A percentile compares a stretch with the other conserved stretches of the same genome.
Evolutionary conservation across 2,113 vertebrate genomes (phyloP).

Genomic region (Nibea albiflora): DNA sequence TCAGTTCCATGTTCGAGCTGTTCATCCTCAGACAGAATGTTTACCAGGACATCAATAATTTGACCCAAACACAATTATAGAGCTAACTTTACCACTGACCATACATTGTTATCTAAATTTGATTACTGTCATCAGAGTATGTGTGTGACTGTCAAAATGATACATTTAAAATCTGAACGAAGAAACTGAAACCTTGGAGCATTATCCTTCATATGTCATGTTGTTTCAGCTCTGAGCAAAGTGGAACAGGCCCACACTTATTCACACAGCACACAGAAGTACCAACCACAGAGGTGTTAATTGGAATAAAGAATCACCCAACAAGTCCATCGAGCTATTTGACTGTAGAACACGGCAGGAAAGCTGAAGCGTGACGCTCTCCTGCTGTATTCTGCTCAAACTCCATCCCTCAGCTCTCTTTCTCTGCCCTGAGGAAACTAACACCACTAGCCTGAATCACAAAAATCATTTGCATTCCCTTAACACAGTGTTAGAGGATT

Average conservation of each 20-base stretch:
- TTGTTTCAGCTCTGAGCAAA: background rate
- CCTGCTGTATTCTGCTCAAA: slow-evolving; percentile 9
- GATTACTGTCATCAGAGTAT: background rate
- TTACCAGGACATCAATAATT: background rate
- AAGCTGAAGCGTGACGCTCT: slow-evolving; percentile 20
- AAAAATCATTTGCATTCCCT: background rate
- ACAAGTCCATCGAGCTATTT: background rate
- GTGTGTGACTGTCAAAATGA: no score
- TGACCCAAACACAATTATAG: background rate
- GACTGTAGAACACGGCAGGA: background rate
- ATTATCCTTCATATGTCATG: background rate
- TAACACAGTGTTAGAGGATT: background rate
- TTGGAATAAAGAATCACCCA: slow-evolving; percentile 6
- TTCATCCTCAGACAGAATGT: background rate
- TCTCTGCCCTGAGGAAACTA: background rate
- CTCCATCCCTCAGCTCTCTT: background rate
- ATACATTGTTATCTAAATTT: background rate
- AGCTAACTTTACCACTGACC: background rate
- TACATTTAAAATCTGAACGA: background rate
- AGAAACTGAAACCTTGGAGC: background rate
- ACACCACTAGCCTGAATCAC: slow-evolving; percentile 12
- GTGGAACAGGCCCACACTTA: background rate
- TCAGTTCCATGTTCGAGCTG: background rate
- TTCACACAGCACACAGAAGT: background rate
- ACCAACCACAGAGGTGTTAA: slow-evolving; percentile 39